A percentile compares a stretch with the other conserved stretches of the same genome.
These are phyloP conservation scores for Hapalemur alaotrensis DNA, from an alignment of 2,797 vertebrate genomes.

Conservation along the genomic window DNA sequence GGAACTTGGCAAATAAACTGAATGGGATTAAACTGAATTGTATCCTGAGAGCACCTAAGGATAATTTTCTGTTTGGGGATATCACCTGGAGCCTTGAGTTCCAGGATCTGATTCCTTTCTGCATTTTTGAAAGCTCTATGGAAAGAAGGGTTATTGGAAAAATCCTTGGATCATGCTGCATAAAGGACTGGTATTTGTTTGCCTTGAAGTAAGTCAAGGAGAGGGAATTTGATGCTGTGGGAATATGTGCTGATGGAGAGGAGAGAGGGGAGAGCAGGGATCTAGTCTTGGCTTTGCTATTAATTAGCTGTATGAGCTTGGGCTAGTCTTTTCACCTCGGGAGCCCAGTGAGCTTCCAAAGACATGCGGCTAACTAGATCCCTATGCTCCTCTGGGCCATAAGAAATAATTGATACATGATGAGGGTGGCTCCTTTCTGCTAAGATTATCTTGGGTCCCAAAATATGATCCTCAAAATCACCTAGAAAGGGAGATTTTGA, in stretches of 20 bases:
- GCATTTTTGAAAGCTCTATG: constrained; percentile 66
- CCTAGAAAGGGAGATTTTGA: background rate
- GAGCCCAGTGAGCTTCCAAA: background rate
- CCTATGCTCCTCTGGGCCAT: background rate
- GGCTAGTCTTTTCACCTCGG: background rate
- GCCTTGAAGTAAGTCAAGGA: constrained; percentile 12
- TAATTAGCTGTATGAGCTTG: background rate
- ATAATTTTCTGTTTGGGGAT: background rate
- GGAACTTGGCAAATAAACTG: background rate
- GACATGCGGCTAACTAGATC: background rate
- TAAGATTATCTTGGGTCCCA: background rate
- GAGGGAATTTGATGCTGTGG: background rate
- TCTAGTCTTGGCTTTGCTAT: background rate
- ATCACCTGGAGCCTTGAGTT: background rate
- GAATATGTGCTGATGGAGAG: background rate
- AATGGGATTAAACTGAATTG: background rate
- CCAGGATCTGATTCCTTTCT: constrained; percentile 45
- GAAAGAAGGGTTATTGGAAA: constrained; percentile 66
- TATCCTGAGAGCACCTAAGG: background rate
- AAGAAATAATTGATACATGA: background rate
- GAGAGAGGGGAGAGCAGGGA: background rate
- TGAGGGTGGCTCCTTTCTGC: background rate
- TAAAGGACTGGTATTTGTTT: constrained; percentile 21
- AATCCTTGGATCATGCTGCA: constrained; percentile 54
- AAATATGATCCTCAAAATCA: background rate